These are phyloP conservation scores for Dendrolimus punctatus DNA, from an alignment of 1,140 invertebrate genomes.

Conservation along the genomic window DNA sequence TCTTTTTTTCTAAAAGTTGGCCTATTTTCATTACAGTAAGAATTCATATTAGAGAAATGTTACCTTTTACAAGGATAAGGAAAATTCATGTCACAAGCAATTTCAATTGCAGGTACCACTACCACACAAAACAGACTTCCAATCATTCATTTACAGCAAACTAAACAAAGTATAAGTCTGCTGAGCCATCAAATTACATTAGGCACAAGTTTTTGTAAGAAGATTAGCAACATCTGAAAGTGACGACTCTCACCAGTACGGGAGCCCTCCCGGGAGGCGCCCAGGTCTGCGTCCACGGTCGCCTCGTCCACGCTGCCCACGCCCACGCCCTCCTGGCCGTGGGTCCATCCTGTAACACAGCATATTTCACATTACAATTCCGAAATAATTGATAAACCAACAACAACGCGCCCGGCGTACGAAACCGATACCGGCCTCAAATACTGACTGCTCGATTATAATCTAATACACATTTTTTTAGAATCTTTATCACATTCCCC, in stretches of 20 bases:
- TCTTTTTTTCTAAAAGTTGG: too few species aligned
- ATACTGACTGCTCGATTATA: not conserved
- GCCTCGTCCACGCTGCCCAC: conserved; percentile 36
- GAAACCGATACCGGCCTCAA: not conserved
- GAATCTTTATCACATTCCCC: not conserved
- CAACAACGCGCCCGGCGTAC: too few species aligned
- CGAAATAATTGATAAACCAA: too few species aligned
- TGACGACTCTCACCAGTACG: conserved; percentile 39
- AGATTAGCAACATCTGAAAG: not conserved
- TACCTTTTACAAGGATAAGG: too few species aligned
- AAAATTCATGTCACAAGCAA: too few species aligned
- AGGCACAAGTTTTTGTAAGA: not conserved
- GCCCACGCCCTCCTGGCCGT: conserved; percentile 29
- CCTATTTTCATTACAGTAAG: too few species aligned
- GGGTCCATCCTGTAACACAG: conserved; percentile 32
- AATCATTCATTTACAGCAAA: not conserved
- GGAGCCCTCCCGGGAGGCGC: conserved; percentile 53
- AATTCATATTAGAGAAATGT: too few species aligned
- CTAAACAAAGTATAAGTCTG: not conserved
- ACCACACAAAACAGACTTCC: not conserved
- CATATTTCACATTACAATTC: not conserved
- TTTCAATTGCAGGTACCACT: too few species aligned
- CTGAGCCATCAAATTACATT: not conserved
- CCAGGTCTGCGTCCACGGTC: conserved; percentile 51
- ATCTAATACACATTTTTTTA: not conserved